Evolutionary conservation across 2,888 invertebrate species (phyloP).

Genomic region (Harpalus rubripes): DNA sequence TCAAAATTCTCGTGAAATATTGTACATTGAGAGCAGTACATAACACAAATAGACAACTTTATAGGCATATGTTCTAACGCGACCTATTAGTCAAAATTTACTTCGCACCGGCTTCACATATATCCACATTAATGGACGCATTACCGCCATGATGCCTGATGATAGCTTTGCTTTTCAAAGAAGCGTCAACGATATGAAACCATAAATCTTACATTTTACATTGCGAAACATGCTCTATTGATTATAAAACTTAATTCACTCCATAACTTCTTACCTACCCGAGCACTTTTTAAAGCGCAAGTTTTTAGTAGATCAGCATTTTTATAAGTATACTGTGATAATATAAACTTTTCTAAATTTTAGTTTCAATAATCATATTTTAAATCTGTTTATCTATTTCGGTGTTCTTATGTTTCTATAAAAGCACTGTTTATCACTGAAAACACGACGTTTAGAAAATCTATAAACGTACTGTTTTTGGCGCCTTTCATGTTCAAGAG

Average conservation of each 20-base stretch:
- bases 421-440: too few species aligned
- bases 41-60: not conserved
- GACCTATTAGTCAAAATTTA: conserved; percentile 22
- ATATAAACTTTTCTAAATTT: too few species aligned
- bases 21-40: not conserved
- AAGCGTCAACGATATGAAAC: not conserved
- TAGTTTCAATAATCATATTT: too few species aligned
- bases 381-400: too few species aligned
- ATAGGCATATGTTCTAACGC: not conserved
- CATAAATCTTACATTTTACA: not conserved
- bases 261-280: too few species aligned
- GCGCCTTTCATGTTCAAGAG: too few species aligned
- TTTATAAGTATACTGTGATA: too few species aligned
- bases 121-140: not conserved
- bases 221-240: not conserved
- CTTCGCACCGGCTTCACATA: not conserved
- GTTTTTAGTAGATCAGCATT: too few species aligned
- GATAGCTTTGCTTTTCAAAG: not conserved
- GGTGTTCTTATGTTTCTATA: too few species aligned
- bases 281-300: too few species aligned
- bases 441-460: too few species aligned
- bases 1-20: not conserved
- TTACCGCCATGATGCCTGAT: not conserved
- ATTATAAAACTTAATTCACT: not conserved
- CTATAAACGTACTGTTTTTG: too few species aligned